These are phyloP conservation scores for Drosophila ambigua DNA, from an alignment of 1,140 invertebrate species.

Conservation along the genomic window DNA sequence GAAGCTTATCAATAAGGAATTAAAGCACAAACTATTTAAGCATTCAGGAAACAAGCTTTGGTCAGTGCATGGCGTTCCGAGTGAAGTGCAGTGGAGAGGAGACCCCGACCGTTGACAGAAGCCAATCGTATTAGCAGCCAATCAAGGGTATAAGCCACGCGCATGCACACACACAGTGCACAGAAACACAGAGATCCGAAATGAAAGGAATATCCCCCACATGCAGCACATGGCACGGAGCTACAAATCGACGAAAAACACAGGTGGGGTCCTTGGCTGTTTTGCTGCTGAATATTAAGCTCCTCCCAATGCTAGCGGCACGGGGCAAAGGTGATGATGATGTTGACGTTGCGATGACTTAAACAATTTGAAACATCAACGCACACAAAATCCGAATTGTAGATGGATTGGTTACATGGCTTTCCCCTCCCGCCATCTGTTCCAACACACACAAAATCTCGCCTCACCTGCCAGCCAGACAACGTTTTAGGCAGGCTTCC, in stretches of 20 bases:
- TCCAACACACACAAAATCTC: slow-evolving; percentile 5
- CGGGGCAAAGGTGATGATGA: not conserved
- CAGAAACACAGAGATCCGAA: slow-evolving; percentile 6
- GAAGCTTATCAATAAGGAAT: slow-evolving; percentile 45
- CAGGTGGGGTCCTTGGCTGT: slow-evolving; percentile 2
- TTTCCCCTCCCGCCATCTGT: too few relatives aligned
- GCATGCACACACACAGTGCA: not conserved
- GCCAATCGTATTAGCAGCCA: slow-evolving; percentile 54
- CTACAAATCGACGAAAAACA: not conserved
- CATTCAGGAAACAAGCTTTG: slow-evolving; percentile 6
- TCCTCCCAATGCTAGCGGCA: slow-evolving; percentile 30
- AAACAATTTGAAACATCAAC: slow-evolving; percentile 22
- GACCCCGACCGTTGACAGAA: slow-evolving; percentile 33
- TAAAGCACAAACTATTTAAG: slow-evolving; percentile 34
- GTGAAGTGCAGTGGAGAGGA: not conserved
- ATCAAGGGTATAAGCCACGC: slow-evolving; percentile 42
- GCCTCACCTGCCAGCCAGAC: slow-evolving; percentile 32
- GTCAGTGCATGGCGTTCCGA: not conserved
- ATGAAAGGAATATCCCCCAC: slow-evolving; percentile 7
- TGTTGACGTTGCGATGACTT: slow-evolving; percentile 9
- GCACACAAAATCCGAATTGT: slow-evolving; percentile 26
- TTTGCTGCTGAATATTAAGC: slow-evolving; percentile 39
- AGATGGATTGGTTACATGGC: slow-evolving; percentile 10
- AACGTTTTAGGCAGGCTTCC: slow-evolving; percentile 27
- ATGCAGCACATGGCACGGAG: not conserved